Evolutionary conservation across 2,888 invertebrate species (phyloP).

Genomic region (Lochmaea crataegi): DNA sequence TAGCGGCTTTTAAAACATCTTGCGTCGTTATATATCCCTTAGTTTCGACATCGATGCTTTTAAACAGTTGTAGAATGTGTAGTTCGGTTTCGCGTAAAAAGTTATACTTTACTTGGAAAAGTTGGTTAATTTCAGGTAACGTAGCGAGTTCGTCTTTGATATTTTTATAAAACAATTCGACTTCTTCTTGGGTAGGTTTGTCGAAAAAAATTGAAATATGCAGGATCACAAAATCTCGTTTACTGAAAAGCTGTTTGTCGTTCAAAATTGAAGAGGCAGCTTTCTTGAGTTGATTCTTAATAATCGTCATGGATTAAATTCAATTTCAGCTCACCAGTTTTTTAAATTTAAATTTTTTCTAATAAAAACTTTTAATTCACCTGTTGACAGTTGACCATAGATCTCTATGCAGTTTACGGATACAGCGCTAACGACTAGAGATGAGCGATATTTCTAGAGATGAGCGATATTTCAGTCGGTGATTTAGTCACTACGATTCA

Average conservation of each 20-base stretch:
- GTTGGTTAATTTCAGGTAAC: constrained; percentile 22
- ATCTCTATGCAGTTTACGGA: no score
- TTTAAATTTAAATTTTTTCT: neutral
- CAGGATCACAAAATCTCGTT: constrained; percentile 38
- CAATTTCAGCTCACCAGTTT: neutral
- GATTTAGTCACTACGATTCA: no score
- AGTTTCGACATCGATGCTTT: constrained; percentile 32
- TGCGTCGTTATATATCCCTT: constrained; percentile 40
- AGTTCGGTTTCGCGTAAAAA: constrained; percentile 41
- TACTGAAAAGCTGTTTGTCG: constrained; percentile 19
- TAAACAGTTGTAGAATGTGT: constrained; percentile 40
- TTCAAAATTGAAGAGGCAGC: constrained; percentile 31
- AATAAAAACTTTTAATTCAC: no score
- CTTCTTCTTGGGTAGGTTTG: constrained; percentile 37
- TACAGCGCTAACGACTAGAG: no score
- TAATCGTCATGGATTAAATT: neutral
- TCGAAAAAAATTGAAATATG: constrained; percentile 41
- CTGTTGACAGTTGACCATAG: no score
- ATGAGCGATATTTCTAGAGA: no score
- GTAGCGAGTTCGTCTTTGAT: constrained; percentile 15
- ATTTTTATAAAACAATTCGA: constrained; percentile 34
- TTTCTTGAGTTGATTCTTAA: constrained; percentile 22
- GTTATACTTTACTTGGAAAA: constrained; percentile 31
- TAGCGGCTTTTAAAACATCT: constrained; percentile 38
- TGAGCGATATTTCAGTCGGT: no score